Base-by-base conservation (phyloP, 2,888 invertebrate species). In the Caenorhabditis sp. region DNA sequence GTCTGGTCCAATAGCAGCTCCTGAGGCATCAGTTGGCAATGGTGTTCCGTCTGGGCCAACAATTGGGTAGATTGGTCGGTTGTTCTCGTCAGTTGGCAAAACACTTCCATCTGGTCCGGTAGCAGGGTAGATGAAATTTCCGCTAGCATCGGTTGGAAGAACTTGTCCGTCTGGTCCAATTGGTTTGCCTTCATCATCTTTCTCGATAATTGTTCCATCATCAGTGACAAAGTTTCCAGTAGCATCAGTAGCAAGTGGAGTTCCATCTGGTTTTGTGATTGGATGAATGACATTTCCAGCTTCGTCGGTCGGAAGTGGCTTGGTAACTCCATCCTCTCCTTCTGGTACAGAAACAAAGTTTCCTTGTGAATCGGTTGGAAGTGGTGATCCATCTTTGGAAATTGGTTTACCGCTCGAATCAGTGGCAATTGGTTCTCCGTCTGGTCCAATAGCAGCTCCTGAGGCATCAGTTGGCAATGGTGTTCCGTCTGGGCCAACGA, bases 101-200 rank as follows among this genome's bases (percentile, higher is more conserved):
- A 67, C 31, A 12, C 54, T n/a, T 27, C 80, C 80, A 57, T 77
- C 77, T 49, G 66, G 58, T 43, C 71, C 71, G 27, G 76, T 72
- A 23, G 75, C 83, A 21, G 62, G 62, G 60, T 70, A 76, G 58
- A 76, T 65, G 43, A 66, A 73, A n/a, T 76, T 67, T 26, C 81
- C 77, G 36, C 62, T 43, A 19, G 62, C 54, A 62, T 82, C 79
- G 14, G 76, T 78, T 10, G 72, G 66, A 14, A 78, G 50, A 14
- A 50, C 23, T 61, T 61, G 61, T 37, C 61, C 61, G 50, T 61
- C 61, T 23, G 61, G 61, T 31, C 65, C 73, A 21, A 78, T 49
- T 8, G 78, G 78, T 23, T 62, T 61, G 17, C 78, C 78, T 36
- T 77, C 69, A 17, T 77, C 77, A 59, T 76, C 59, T 23, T 60